Evolutionary conservation across 2,888 invertebrate species (phyloP), one percentile per base, ranked within the genome.

Genomic region (Esperia sulphurella): DNA sequence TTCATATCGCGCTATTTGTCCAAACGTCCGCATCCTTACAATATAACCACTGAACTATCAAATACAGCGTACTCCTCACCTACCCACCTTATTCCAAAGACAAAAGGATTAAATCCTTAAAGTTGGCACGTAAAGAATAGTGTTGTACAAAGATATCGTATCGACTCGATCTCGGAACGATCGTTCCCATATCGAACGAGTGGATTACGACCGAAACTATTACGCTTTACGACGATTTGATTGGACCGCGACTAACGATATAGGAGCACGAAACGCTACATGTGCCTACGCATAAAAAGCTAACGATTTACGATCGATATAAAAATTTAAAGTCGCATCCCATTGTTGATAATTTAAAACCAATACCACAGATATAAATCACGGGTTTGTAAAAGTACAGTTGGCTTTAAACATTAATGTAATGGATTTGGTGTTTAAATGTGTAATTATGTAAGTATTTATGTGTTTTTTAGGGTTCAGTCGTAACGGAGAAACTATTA

Each of bases 161-260:
- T 74, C 74, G 68, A 67, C 57, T 54, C 68, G 71, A 83, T 83
- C 76, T 77, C 64, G 64, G 56, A 68, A 76, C 68, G 68, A 70
- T 63, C 73, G 79, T 88, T 86, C 87, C 87, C 87, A 86, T 85
- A 86, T 83, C 85, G 78, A 75, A 71, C 68, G 66, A 68, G 71
- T 69, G 68, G 76, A 83, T 83, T 82, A 72, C 80, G 72, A 77
- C 69, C 73, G 70, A 71, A 70, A 72, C 80, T 71, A 84, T 86
- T 80, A 85, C 72, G 66, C 66, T 87, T 87, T 84, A 85, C 79
- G 80, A 81, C 72, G 65, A 65, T 88, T 81, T 80, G 85, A 87
- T 86, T 85, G 79, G 79, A 68, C 71, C 75, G 75, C 65, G 69
- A 79, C 83, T 79, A 84, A 86, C 82, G 77, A 80, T 75, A 79